Base-by-base conservation (phyloP, 2,888 invertebrate species). In the Pycnomerus fuliginosus region DNA sequence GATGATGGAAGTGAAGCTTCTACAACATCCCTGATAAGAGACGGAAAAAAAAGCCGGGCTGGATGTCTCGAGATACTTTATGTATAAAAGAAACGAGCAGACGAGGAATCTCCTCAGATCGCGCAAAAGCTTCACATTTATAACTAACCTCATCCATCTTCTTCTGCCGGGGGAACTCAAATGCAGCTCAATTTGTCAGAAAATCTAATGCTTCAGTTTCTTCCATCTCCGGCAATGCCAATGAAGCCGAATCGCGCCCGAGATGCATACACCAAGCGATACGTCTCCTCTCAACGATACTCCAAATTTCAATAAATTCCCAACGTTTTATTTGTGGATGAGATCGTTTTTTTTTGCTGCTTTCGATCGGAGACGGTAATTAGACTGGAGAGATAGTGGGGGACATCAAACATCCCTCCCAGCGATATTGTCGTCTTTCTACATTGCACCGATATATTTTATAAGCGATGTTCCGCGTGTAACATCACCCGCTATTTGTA, bases 71-170 rank as follows among this genome's bases (percentile, higher is more conserved):
- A 63, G 67, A 69, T 67, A 65, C 69, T 67, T 65, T 67, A 68
- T 67, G 68, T 71, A 70, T 69, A 70, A 70, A 71, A 72, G 72
- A 71, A 70, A 67, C 64, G 68, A 62, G 62, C 62, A 56, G 64
- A 61, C 62, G 62, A 61, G 65, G 66, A 70, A 69, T 70, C 70
- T 68, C 65, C 67, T 63, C 65, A 65, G 67, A 70, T 71, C 70
- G 70, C 65, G 70, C 69, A 67, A 72, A 73, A 73, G 73, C 73
- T 72, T 72, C 74, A 74, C 73, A 73, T 74, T 73, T 74, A 74
- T 74, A 74, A 74, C 74, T 73, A 73, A 72, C 73, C 73, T 73
- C 73, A 74, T 74, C 74, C 72, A 74, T 74, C 74, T 74, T 74
- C 70, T 65, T 73, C 69, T 67, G 62, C 62, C 40, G 55, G 61